Evolutionary conservation across 2,888 invertebrate genomes (phyloP).

Genomic region (Chrysodeixis includens): DNA sequence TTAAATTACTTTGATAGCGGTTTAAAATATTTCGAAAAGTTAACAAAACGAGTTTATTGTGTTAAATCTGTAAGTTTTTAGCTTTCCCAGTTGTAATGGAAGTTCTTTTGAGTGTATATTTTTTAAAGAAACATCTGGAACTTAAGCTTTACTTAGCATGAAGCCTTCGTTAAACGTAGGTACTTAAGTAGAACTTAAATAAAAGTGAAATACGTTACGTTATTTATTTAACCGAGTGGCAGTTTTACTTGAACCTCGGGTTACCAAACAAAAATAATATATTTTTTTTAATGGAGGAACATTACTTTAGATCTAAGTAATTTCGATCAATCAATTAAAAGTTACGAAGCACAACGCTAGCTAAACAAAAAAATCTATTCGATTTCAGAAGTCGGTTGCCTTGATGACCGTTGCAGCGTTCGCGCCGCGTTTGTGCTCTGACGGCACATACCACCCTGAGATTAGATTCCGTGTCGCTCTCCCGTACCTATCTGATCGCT

Average conservation of each 20-base stretch:
- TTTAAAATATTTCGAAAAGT: conserved; percentile 23
- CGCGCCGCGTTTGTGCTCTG: conserved; percentile 31
- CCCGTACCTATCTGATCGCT: conserved; percentile 49
- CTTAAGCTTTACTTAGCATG: not conserved
- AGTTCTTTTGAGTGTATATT: conserved; percentile 19
- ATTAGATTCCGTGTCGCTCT: conserved; percentile 52
- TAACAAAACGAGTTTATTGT: conserved; percentile 38
- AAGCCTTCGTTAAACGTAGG: not conserved
- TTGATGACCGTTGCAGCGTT: conserved; percentile 46
- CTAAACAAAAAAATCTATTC: conserved; percentile 22
- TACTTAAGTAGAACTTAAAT: not conserved
- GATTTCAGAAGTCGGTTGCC: conserved; percentile 36
- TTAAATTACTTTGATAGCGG: too few relatives aligned
- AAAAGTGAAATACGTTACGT: not conserved
- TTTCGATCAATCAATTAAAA: not conserved
- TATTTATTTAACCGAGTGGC: too few relatives aligned
- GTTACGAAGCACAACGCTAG: conserved; percentile 1
- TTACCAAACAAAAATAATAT: too few relatives aligned
- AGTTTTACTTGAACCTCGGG: too few relatives aligned
- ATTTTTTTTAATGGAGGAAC: too few relatives aligned
- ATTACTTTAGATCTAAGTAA: too few relatives aligned
- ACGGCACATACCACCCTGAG: conserved; percentile 48
- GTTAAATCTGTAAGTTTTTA: conserved; percentile 37
- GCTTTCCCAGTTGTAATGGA: conserved; percentile 21
- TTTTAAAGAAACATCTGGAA: not conserved